Percentiles rank a stretch among this genome's conserved stretches.
phyloP scores from a whole-genome alignment of 30 jellyfish, hydroid and myxozoan genomes.

The Aurelia sp. region DNA sequence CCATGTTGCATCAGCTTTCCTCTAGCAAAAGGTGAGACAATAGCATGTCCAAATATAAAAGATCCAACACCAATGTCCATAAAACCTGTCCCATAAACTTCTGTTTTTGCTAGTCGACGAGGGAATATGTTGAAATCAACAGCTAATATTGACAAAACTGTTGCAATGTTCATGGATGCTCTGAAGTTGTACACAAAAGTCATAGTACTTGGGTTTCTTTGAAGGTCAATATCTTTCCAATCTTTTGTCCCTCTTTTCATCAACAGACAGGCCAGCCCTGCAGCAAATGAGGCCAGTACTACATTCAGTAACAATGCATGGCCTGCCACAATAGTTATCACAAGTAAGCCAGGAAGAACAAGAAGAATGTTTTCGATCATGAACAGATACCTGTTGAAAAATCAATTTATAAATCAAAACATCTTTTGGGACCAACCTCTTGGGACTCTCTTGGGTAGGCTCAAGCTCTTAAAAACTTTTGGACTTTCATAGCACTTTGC shows the following conservation, averaged over 20 bases:
- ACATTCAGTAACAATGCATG: slow-evolving; percentile 9
- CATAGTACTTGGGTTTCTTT: neutral
- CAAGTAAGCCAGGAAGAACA: slow-evolving; percentile 40
- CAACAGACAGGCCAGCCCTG: neutral
- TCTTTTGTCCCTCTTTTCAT: neutral
- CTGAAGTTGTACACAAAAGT: slow-evolving; percentile 63
- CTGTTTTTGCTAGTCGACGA: slow-evolving; percentile 90
- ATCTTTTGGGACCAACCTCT: too few species aligned
- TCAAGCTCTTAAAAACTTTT: too few species aligned
- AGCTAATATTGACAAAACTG: slow-evolving; percentile 86
- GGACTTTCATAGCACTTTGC: too few species aligned
- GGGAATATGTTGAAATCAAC: slow-evolving; percentile 96
- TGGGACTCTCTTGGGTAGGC: too few species aligned
- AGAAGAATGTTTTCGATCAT: slow-evolving; percentile 36
- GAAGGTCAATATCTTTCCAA: neutral
- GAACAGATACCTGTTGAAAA: slow-evolving; percentile 25
- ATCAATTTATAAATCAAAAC: neutral
- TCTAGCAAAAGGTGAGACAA: slow-evolving; percentile 78
- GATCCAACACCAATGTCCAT: slow-evolving; percentile 98
- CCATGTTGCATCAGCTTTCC: neutral
- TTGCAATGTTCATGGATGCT: slow-evolving; percentile 71
- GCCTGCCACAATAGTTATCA: slow-evolving; percentile 35
- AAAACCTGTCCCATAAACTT: slow-evolving; percentile 87
- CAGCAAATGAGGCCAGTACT: slow-evolving; percentile 2
- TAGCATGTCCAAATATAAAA: slow-evolving; percentile 79